These are phyloP conservation scores for Myoxocephalus aenaeus DNA, from an alignment of 2,797 vertebrate species.

Conservation along the genomic window DNA sequence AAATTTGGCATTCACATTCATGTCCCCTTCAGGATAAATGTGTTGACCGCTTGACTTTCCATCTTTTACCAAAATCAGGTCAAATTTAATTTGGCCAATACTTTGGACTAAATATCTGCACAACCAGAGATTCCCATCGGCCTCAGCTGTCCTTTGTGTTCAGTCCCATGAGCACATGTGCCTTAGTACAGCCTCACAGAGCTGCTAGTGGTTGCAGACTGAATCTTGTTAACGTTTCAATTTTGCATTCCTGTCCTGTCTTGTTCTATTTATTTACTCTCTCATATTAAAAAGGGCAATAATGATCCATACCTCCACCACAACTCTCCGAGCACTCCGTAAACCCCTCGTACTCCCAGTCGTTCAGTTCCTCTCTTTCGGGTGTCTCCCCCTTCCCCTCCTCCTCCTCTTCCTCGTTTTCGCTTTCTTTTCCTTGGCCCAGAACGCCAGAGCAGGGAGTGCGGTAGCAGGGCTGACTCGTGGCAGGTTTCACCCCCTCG, in stretches of 20 bases:
- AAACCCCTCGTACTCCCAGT: constrained; percentile 97
- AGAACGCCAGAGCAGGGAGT: constrained; percentile 86
- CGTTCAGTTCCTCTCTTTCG: constrained; percentile 88
- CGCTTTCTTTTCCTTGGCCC: constrained; percentile 68
- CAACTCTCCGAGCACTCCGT: constrained; percentile 94
- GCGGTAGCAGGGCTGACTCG: constrained; percentile 88
- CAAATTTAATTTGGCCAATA: not conserved
- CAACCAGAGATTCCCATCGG: not conserved
- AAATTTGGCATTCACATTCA: not conserved
- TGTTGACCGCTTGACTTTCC: not conserved
- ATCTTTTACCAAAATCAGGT: not conserved
- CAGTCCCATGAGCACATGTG: not conserved
- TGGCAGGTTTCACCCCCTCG: constrained; percentile 87
- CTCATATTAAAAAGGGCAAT: not conserved
- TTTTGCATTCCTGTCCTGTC: not conserved
- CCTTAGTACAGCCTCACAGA: no score
- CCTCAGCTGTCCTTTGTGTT: not conserved
- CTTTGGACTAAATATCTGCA: not conserved
- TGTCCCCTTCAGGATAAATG: not conserved
- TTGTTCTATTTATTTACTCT: not conserved
- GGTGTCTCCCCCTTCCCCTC: constrained; percentile 33
- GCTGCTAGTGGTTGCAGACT: no score
- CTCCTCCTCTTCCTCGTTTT: constrained; percentile 83
- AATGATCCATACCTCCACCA: constrained; percentile 88
- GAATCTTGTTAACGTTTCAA: not conserved